A percentile compares a stretch with the other conserved stretches of the same genome.
Conservation (phyloP, 1,140 invertebrate species). For the Drosophila burlai region DNA sequence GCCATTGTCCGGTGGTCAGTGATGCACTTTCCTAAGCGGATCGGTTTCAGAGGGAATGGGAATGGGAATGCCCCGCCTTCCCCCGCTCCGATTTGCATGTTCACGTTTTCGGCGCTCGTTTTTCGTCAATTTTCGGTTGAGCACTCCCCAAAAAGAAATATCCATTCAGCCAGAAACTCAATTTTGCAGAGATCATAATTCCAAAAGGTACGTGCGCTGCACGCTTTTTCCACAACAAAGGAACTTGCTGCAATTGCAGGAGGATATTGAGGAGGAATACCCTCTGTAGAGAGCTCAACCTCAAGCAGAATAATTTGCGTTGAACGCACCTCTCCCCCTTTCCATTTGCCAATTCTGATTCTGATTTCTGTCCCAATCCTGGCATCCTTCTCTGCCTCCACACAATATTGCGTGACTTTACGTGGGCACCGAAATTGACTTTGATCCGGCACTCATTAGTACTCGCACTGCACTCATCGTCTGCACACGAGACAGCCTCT, state of each 20-base stretch:
- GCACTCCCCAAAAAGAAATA: conserved; percentile 32
- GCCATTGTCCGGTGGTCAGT: conserved; percentile 45
- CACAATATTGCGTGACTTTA: conserved; percentile 70
- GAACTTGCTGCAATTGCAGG: conserved; percentile 49
- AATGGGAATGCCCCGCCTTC: not conserved
- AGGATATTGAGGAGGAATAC: conserved; percentile 8
- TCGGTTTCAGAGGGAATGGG: conserved; percentile 49
- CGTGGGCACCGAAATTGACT: conserved; percentile 66
- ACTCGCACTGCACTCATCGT: conserved; percentile 66
- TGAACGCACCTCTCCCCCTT: conserved; percentile 5
- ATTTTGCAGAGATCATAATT: conserved; percentile 48
- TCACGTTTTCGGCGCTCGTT: conserved; percentile 31
- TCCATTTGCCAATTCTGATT: conserved; percentile 17
- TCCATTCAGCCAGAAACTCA: conserved; percentile 51
- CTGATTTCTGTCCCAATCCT: conserved; percentile 32
- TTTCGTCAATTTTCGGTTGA: conserved; percentile 63
- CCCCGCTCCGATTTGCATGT: conserved; percentile 57
- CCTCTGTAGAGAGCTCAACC: not conserved
- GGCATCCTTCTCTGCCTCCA: conserved; percentile 33
- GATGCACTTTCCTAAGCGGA: conserved; percentile 80
- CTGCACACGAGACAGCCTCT: conserved; percentile 10
- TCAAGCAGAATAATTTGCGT: conserved; percentile 14
- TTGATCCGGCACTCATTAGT: conserved; percentile 75
- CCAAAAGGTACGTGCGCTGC: conserved; percentile 67
- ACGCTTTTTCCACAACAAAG: conserved; percentile 57